Percentiles rank a stretch among this genome's conserved stretches.
phyloP scores from a whole-genome alignment of 2,888 invertebrate species.

The Apocheima hispidaria region DNA sequence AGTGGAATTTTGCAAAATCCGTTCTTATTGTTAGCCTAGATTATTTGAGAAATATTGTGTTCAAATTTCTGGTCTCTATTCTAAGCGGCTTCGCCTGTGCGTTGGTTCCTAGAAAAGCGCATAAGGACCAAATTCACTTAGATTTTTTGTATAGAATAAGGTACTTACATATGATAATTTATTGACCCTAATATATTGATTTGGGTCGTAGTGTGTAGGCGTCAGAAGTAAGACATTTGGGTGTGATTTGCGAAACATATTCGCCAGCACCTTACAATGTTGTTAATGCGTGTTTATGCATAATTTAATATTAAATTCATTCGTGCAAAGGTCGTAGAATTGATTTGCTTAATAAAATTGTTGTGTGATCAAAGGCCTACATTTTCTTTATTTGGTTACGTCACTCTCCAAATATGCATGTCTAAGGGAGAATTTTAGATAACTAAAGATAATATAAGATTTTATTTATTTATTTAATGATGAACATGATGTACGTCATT shows the following conservation, averaged over 20 bases:
- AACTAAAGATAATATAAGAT: no score
- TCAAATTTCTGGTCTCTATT: no score
- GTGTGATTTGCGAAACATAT: slow-evolving; percentile 18
- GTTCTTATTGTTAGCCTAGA: no score
- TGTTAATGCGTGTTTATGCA: slow-evolving; percentile 28
- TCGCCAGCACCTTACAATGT: slow-evolving; percentile 18
- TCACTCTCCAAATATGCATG: slow-evolving; percentile 10
- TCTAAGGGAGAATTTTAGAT: no score
- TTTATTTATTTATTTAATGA: no score
- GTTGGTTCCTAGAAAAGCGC: no score
- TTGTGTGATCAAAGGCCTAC: slow-evolving; percentile 1
- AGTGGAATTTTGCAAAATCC: no score
- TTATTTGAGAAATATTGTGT: no score
- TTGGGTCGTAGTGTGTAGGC: neutral
- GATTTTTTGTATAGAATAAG: neutral
- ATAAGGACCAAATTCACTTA: no score
- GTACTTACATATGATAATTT: neutral
- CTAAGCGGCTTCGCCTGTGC: no score
- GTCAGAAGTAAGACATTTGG: slow-evolving; percentile 3
- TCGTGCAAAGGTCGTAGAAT: slow-evolving; percentile 15
- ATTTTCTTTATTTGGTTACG: slow-evolving; percentile 7
- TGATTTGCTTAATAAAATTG: slow-evolving; percentile 14
- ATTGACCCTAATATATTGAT: neutral
- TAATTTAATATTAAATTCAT: slow-evolving; percentile 23
- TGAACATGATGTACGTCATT: no score